phyloP scores from a whole-genome alignment of 2,113 vertebrate genomes.

The Otolemur garnettii region DNA sequence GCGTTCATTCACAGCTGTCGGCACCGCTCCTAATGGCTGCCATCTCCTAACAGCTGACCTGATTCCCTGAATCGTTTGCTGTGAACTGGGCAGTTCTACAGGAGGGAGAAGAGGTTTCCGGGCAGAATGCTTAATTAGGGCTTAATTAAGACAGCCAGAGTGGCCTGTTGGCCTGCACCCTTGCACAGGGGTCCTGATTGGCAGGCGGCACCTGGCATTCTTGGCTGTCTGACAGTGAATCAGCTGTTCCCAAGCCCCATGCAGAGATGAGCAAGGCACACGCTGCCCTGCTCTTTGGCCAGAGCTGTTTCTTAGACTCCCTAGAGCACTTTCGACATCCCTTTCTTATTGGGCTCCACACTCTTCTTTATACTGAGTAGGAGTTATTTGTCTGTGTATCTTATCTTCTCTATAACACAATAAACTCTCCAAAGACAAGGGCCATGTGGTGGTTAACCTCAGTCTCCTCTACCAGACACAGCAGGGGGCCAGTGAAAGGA shows the following conservation, averaged over 20 bases:
- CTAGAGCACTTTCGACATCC: background rate
- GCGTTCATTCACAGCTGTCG: background rate
- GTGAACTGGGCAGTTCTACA: constrained; percentile 25
- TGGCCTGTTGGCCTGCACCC: constrained; percentile 37
- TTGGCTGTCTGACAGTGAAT: constrained; percentile 62
- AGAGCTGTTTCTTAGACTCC: background rate
- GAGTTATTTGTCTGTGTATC: background rate
- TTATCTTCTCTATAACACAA: background rate
- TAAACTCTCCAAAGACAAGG: background rate
- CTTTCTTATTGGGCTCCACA: background rate
- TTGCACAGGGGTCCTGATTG: constrained; percentile 44
- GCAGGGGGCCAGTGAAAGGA: background rate
- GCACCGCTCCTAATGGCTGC: background rate
- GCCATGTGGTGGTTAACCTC: background rate
- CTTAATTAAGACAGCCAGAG: constrained; percentile 67
- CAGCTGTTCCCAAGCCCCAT: background rate
- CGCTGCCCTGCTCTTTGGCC: background rate
- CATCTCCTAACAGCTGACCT: constrained; percentile 49
- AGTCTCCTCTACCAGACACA: background rate
- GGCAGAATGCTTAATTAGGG: constrained; percentile 70
- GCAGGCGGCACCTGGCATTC: constrained; percentile 65
- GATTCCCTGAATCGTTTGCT: constrained; percentile 47
- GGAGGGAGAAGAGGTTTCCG: constrained; percentile 42
- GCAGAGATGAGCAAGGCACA: background rate
- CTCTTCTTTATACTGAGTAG: background rate